Conservation (phyloP, 2,888 invertebrate genomes). For the Nycteola revayana region DNA sequence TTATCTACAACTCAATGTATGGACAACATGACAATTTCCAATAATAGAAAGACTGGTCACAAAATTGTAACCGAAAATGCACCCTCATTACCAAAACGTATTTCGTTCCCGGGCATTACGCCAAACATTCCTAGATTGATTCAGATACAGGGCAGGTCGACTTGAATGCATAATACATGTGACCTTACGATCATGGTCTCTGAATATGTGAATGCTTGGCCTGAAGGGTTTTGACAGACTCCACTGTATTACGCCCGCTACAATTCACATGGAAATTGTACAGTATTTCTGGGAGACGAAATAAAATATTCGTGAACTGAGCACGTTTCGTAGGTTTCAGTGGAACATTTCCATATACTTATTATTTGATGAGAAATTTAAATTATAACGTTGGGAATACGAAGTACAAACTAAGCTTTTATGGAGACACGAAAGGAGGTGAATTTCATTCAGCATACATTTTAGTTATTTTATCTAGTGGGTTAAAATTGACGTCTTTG, state of each 20-base stretch:
- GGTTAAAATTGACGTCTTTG: too few relatives aligned
- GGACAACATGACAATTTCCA: slow-evolving; percentile 26
- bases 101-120: slow-evolving; percentile 53
- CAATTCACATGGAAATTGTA: slow-evolving; percentile 53
- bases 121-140: slow-evolving; percentile 61
- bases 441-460: too few relatives aligned
- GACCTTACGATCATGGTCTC: slow-evolving; percentile 53
- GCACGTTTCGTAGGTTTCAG: slow-evolving; percentile 18
- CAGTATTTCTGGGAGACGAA: slow-evolving; percentile 28
- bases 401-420: not conserved
- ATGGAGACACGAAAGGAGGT: not conserved
- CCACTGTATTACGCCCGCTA: slow-evolving; percentile 43
- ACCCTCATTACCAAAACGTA: slow-evolving; percentile 49
- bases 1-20: too few relatives aligned
- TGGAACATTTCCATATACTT: slow-evolving; percentile 34
- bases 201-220: slow-evolving; percentile 44
- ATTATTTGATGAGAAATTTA: slow-evolving; percentile 30
- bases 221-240: slow-evolving; percentile 48
- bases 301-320: slow-evolving; percentile 34
- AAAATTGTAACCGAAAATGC: slow-evolving; percentile 31
- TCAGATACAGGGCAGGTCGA: slow-evolving; percentile 54
- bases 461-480: too few relatives aligned
- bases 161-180: slow-evolving; percentile 65
- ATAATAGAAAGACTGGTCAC: slow-evolving; percentile 22
- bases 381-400: slow-evolving; percentile 23